phyloP scores from a whole-genome alignment of 2,888 invertebrate genomes.

The Pristionchus entomophagus region DNA sequence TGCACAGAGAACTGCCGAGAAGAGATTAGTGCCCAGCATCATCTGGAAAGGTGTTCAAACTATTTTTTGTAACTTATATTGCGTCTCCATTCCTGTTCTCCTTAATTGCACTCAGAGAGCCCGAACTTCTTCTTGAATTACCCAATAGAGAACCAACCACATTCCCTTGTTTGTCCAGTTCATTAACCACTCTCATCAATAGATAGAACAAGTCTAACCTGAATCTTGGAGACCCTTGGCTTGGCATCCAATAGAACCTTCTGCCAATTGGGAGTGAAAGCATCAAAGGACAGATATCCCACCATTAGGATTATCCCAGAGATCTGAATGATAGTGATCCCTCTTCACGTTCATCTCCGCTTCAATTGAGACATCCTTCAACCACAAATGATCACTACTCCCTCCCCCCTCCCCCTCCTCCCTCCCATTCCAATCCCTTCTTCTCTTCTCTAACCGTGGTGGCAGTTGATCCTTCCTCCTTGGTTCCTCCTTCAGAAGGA shows the following conservation, averaged over 20 bases:
- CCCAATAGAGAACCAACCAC: no score
- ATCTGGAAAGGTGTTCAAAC: constrained; percentile 82
- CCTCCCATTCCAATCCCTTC: no score
- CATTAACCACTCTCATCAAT: no score
- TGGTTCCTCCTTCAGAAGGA: neutral
- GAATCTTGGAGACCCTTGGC: constrained; percentile 69
- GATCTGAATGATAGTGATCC: constrained; percentile 52
- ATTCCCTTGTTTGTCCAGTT: no score
- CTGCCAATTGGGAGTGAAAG: constrained; percentile 99
- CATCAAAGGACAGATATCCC: constrained; percentile 94
- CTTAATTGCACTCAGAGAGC: neutral
- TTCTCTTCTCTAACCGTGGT: neutral
- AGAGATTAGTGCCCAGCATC: constrained; percentile 97
- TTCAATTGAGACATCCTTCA: no score
- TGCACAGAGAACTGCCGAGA: constrained; percentile 90
- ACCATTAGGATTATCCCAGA: constrained; percentile 88
- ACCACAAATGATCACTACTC: no score
- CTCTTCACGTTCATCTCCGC: neutral
- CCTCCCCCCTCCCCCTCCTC: no score
- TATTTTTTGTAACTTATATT: neutral
- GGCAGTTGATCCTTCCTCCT: constrained; percentile 33
- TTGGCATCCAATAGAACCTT: constrained; percentile 84
- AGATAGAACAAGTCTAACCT: no score
- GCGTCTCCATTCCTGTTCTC: neutral
- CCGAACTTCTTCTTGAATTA: neutral